phyloP scores from a whole-genome alignment of 1,140 invertebrate species.

The Platyura marginata region DNA sequence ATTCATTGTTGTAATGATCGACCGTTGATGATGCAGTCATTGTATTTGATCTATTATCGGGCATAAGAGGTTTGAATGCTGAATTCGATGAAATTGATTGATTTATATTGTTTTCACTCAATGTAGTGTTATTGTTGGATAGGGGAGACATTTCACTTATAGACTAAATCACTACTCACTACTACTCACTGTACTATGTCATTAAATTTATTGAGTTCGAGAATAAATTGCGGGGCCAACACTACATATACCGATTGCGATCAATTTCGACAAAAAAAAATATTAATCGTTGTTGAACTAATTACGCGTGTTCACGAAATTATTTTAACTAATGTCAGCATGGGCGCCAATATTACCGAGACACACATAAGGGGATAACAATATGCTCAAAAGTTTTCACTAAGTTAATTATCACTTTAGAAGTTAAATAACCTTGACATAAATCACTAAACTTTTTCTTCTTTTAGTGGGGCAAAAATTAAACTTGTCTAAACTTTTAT shows the following conservation, averaged over 20 bases:
- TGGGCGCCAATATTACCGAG: no score
- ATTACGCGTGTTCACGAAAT: no score
- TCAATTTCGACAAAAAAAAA: no score
- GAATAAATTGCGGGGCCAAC: no score
- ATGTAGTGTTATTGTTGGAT: background rate
- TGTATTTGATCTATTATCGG: background rate
- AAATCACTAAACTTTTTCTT: slow-evolving; percentile 2
- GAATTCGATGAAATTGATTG: background rate
- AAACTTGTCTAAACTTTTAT: slow-evolving; percentile 4
- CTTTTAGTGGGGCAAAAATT: slow-evolving; percentile 3
- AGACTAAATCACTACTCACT: no score
- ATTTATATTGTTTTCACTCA: background rate
- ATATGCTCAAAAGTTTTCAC: slow-evolving; percentile 1
- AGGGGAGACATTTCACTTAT: background rate
- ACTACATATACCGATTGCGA: no score
- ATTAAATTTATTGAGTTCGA: no score
- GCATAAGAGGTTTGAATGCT: slow-evolving; percentile 2
- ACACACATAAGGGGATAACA: no score
- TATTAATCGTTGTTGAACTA: no score
- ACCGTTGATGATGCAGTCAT: background rate
- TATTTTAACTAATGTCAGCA: no score
- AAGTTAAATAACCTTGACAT: slow-evolving; percentile 2
- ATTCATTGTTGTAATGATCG: background rate
- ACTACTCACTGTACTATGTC: no score
- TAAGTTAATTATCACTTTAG: slow-evolving; percentile 3